Conservation (phyloP, 2,888 invertebrate genomes). For the Coleophora deauratella region DNA sequence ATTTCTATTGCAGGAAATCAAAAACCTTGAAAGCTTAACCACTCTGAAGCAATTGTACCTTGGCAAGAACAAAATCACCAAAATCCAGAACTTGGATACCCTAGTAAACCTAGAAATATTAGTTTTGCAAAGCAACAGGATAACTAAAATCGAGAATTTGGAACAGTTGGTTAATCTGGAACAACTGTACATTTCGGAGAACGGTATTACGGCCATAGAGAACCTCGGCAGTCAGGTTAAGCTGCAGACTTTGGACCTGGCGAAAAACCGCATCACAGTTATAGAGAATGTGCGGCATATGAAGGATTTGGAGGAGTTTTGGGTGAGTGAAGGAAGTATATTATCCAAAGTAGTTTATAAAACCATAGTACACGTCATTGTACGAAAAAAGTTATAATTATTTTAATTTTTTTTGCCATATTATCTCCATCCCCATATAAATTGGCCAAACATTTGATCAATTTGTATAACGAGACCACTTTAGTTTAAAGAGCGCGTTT, state of each 20-base stretch:
- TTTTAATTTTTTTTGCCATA: too few relatives aligned
- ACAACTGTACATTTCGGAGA: constrained; percentile 95
- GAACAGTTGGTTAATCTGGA: constrained; percentile 82
- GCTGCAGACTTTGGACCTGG: constrained; percentile 91
- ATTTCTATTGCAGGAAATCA: constrained; percentile 79
- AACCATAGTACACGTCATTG: too few relatives aligned
- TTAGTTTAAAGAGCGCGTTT: too few relatives aligned
- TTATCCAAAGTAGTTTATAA: neutral
- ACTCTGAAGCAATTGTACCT: constrained; percentile 87
- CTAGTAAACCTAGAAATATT: constrained; percentile 84
- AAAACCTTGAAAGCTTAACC: constrained; percentile 85
- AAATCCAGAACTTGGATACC: constrained; percentile 86
- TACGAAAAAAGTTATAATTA: too few relatives aligned
- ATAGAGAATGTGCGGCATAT: constrained; percentile 88
- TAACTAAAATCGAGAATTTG: constrained; percentile 90
- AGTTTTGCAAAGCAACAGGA: constrained; percentile 93
- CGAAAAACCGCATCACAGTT: constrained; percentile 86
- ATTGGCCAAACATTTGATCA: too few relatives aligned
- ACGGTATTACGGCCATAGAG: constrained; percentile 88
- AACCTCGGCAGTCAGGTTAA: constrained; percentile 80
- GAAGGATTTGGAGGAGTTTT: constrained; percentile 90
- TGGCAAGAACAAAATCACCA: constrained; percentile 95
- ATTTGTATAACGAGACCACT: too few relatives aligned
- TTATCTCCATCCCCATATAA: too few relatives aligned
- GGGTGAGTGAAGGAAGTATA: constrained; percentile 78